A percentile compares a stretch with the other conserved stretches of the same genome.
Conservation (phyloP, 2,113 vertebrate genomes). For the Gobio gobio region DNA sequence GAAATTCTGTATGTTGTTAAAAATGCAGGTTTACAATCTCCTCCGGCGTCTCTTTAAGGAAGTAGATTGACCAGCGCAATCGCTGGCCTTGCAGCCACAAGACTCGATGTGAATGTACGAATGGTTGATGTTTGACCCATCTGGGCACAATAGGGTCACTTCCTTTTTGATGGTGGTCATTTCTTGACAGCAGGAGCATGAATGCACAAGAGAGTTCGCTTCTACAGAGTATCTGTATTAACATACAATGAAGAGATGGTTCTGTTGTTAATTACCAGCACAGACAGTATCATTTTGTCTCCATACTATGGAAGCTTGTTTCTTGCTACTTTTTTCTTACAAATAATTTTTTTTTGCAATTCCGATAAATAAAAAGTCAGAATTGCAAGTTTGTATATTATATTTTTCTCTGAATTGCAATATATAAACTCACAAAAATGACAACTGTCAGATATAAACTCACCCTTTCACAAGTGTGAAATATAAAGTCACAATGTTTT, state of each 20-base stretch:
- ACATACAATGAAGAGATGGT: not conserved
- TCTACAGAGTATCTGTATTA: constrained; percentile 81
- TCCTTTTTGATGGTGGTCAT: constrained; percentile 61
- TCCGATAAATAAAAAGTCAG: too few relatives aligned
- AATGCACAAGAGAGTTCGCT: constrained; percentile 71
- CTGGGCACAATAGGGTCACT: constrained; percentile 75
- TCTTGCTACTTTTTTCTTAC: too few relatives aligned
- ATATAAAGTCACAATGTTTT: too few relatives aligned
- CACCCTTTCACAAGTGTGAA: too few relatives aligned
- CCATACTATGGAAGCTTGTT: too few relatives aligned
- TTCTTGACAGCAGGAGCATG: constrained; percentile 86
- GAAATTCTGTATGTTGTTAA: not conserved
- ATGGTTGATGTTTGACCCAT: constrained; percentile 71
- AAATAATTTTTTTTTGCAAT: too few relatives aligned
- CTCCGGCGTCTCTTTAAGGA: constrained; percentile 6
- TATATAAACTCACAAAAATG: too few relatives aligned
- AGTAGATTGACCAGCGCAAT: not conserved
- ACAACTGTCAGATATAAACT: too few relatives aligned
- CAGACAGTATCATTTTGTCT: not conserved
- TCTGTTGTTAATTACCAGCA: not conserved
- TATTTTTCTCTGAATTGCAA: too few relatives aligned
- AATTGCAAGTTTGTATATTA: too few relatives aligned
- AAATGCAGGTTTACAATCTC: constrained; percentile 54
- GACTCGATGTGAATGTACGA: constrained; percentile 73
- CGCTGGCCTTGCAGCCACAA: constrained; percentile 72